Evolutionary conservation across 2,888 invertebrate species (phyloP).

Genomic region (Aleiodes leptofemur): DNA sequence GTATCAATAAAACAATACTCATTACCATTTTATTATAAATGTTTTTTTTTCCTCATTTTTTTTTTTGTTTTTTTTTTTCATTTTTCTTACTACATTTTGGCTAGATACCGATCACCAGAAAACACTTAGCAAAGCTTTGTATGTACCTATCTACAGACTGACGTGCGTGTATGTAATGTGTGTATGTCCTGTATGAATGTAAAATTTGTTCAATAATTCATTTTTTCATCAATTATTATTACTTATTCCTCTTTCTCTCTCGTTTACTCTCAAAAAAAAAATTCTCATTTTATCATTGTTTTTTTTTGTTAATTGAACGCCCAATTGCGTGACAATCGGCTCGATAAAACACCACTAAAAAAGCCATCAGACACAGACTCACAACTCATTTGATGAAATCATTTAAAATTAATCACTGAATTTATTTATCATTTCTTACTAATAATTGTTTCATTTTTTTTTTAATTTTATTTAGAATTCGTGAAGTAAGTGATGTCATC

Average conservation of each 20-base stretch:
- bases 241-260: too few species aligned
- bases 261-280: too few species aligned
- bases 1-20: slow-evolving; percentile 70
- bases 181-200: slow-evolving; percentile 50
- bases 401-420: slow-evolving; percentile 13
- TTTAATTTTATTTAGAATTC: slow-evolving; percentile 13
- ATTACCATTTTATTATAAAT: slow-evolving; percentile 75
- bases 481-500: slow-evolving; percentile 13
- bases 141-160: slow-evolving; percentile 73
- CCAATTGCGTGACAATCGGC: slow-evolving; percentile 30
- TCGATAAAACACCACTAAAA: slow-evolving; percentile 25
- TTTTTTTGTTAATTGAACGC: slow-evolving; percentile 28
- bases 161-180: slow-evolving; percentile 59
- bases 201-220: slow-evolving; percentile 54
- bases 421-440: neutral
- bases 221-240: slow-evolving; percentile 26
- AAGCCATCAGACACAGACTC: slow-evolving; percentile 59
- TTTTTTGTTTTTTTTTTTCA: slow-evolving; percentile 57
- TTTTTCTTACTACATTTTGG: slow-evolving; percentile 71
- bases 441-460: neutral
- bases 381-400: slow-evolving; percentile 30
- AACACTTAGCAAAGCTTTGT: slow-evolving; percentile 74
- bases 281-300: slow-evolving; percentile 1
- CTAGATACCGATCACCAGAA: slow-evolving; percentile 75
- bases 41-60: slow-evolving; percentile 57